phyloP scores from a whole-genome alignment of 2,113 vertebrate species.

The Spermophilus dauricus region DNA sequence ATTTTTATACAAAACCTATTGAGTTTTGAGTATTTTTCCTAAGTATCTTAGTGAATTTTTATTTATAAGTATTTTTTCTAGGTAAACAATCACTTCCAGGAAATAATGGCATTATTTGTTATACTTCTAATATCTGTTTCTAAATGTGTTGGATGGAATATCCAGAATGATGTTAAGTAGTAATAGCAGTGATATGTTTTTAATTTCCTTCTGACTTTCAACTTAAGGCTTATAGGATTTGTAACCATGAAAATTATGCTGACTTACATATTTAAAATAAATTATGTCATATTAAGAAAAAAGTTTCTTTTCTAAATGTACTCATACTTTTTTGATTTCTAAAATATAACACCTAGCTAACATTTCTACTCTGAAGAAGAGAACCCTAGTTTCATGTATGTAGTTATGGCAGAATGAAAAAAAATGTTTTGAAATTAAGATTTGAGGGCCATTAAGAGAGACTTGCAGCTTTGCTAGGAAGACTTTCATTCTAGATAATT shows the following conservation, averaged over 20 bases:
- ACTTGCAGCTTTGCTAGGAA: conserved; percentile 22
- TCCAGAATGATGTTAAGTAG: not conserved
- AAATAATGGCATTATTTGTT: not conserved
- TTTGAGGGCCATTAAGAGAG: not conserved
- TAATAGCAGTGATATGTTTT: not conserved
- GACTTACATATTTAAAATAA: not conserved
- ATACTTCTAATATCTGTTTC: not conserved
- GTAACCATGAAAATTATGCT: not conserved
- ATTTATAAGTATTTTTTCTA: not conserved
- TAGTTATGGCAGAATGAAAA: conserved; percentile 9
- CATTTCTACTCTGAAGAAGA: conserved; percentile 27
- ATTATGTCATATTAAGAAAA: not conserved
- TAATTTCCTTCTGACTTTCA: not conserved
- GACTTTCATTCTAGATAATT: not conserved
- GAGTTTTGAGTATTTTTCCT: not conserved
- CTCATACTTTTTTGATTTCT: conserved; percentile 20
- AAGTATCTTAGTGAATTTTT: not conserved
- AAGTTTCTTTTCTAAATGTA: conserved; percentile 33
- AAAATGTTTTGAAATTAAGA: conserved; percentile 47
- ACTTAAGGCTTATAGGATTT: not conserved
- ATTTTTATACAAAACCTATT: not conserved
- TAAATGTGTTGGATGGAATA: not conserved
- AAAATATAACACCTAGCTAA: not conserved
- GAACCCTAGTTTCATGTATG: not conserved
- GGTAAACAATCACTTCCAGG: not conserved